These are phyloP conservation scores for Corythornis leucogaster DNA, from an alignment of 2,797 vertebrate genomes.

Conservation along the genomic window DNA sequence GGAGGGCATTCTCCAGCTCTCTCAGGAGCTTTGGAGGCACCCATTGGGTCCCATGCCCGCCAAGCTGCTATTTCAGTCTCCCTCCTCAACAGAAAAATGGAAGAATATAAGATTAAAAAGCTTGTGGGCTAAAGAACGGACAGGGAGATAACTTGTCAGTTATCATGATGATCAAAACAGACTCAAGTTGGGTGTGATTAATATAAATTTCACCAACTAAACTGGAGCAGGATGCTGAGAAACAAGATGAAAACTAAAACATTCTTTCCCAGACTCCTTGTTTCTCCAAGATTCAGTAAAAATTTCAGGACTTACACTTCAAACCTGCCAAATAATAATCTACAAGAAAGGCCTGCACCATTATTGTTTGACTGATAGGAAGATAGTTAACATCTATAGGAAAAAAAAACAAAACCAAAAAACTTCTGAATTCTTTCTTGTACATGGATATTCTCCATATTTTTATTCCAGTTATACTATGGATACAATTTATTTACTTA, in stretches of 20 bases:
- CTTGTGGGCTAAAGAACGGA: too few species aligned
- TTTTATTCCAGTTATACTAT: not conserved
- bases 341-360: not conserved
- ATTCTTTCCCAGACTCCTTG: not conserved
- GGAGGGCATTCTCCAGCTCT: too few species aligned
- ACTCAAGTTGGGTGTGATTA: not conserved
- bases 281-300: not conserved
- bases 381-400: not conserved
- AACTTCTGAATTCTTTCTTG: not conserved
- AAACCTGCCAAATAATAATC: not conserved
- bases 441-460: not conserved
- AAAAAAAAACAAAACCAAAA: fast-evolving
- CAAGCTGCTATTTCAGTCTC: not conserved
- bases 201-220: not conserved
- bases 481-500: not conserved
- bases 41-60: too few species aligned
- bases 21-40: too few species aligned
- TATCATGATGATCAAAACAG: too few species aligned
- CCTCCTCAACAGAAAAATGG: too few species aligned
- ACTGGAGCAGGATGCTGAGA: not conserved
- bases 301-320: not conserved
- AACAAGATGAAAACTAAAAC: not conserved
- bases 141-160: too few species aligned
- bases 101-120: too few species aligned
- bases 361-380: not conserved